Evolutionary conservation across 2,797 vertebrate genomes (phyloP).

Genomic region (Mormyrus hasselquistii): DNA sequence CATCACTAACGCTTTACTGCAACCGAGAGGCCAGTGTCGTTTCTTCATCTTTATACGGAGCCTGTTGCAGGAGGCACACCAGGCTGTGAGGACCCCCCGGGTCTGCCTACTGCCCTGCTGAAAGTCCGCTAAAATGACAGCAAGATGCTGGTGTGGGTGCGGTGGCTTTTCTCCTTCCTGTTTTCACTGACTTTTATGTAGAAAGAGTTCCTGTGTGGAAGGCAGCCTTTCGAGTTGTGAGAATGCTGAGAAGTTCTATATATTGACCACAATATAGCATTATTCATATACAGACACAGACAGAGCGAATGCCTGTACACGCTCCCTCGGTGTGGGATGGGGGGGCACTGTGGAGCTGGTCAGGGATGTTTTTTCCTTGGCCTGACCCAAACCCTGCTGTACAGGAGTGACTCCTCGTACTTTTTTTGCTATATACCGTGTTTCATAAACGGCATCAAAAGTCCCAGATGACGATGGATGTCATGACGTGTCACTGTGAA

Average conservation of each 20-base stretch:
- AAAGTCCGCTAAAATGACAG: background rate
- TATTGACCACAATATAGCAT: background rate
- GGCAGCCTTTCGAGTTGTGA: background rate
- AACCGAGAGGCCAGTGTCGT: background rate
- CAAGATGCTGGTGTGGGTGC: background rate
- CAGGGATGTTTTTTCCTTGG: background rate
- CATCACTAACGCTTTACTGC: background rate
- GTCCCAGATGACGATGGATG: background rate
- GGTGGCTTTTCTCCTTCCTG: background rate
- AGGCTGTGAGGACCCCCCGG: background rate
- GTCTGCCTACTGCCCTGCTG: background rate
- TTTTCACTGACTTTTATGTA: background rate
- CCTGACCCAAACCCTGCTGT: background rate
- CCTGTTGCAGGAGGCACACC: background rate
- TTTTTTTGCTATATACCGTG: background rate
- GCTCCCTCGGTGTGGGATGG: background rate
- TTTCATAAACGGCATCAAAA: background rate
- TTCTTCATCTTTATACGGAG: background rate
- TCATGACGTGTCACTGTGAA: background rate
- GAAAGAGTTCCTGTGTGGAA: background rate
- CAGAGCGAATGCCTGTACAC: background rate
- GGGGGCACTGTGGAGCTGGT: background rate
- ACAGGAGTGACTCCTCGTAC: background rate
- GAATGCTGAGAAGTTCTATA: background rate
- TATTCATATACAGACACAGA: background rate